Base-by-base conservation (phyloP, 1,140 invertebrate genomes). In the Atta texana region DNA sequence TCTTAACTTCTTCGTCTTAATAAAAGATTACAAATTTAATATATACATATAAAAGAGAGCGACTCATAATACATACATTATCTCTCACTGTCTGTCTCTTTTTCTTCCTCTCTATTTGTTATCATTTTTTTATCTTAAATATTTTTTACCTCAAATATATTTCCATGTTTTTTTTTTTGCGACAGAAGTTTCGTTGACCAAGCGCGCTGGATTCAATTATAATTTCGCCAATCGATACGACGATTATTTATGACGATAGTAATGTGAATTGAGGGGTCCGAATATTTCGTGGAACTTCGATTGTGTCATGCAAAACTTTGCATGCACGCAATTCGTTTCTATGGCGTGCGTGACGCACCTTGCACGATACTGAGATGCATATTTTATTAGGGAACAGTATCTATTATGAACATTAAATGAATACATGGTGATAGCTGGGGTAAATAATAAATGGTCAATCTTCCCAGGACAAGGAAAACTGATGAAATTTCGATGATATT, bases 261-360 rank as follows among this genome's bases (percentile, higher is more conserved):
- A 31, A 57, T n/a, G 39, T 14, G n/a, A 61, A 57, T 39, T 12
- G 21, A n/a, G 80, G 24, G 69, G 24, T 34, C 57, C 24, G 31
- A 63, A 61, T 51, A 28, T 84, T 84, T 75, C 69, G 28, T 31
- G 39, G 55, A 84, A 75, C 14, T 31, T 18, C 7, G 44, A 66
- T 16, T 68, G 31, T 61, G n/a, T 49, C 68, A 69, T 49, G 80
- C 55, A 53, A 44, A 44, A 74, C n/a, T 61, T 39, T 39, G 39
- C 39, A 39, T 14, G 28, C 77, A 61, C 69, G 69, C 80, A 84
- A 75, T 2, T 31, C 12, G 24, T 59, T 24, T 71, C 55, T 28
- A 61, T 34, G 34, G 8, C 53, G 21, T 81, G 80, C 80, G 80
- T 75, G 80, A 84, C 69, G 69, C 80, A 84, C 69, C 57, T 82